phyloP scores from a whole-genome alignment of 1,140 invertebrate species.

The Drosophila nasuta region DNA sequence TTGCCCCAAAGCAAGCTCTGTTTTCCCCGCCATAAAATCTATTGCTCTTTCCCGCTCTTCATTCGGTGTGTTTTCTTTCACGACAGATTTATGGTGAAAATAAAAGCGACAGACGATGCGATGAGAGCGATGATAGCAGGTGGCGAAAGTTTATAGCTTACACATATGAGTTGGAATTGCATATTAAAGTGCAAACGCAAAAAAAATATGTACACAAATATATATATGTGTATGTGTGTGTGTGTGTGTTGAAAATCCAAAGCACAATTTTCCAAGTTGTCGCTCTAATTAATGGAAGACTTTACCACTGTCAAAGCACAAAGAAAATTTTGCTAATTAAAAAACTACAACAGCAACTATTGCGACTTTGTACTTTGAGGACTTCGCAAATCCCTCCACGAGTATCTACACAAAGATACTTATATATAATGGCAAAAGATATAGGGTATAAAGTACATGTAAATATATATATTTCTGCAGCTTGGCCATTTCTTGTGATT shows the following conservation, averaged over 20 bases:
- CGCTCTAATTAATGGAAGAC: slow-evolving; percentile 76
- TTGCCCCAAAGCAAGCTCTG: slow-evolving; percentile 19
- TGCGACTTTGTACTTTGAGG: slow-evolving; percentile 32
- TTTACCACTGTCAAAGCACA: slow-evolving; percentile 70
- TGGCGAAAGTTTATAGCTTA: slow-evolving; percentile 62
- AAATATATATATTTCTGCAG: slow-evolving; percentile 19
- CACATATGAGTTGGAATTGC: slow-evolving; percentile 22
- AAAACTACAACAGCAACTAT: slow-evolving; percentile 58
- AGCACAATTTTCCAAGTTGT: slow-evolving; percentile 51
- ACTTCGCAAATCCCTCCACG: slow-evolving; percentile 28
- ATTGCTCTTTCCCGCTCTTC: background rate
- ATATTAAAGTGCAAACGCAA: background rate
- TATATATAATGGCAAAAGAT: background rate
- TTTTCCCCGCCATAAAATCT: background rate
- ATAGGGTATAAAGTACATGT: background rate
- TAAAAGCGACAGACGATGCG: slow-evolving; percentile 62
- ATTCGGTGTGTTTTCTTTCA: slow-evolving; percentile 44
- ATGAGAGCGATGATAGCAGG: slow-evolving; percentile 52
- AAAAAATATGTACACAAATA: slow-evolving; percentile 1
- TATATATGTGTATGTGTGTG: background rate
- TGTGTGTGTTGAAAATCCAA: background rate
- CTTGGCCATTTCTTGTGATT: slow-evolving; percentile 74
- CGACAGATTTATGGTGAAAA: slow-evolving; percentile 70
- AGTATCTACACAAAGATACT: background rate
- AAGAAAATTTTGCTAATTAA: slow-evolving; percentile 79